These are phyloP conservation scores for Ormyrus thymus DNA, from an alignment of 2,888 invertebrate genomes.

Conservation along the genomic window DNA sequence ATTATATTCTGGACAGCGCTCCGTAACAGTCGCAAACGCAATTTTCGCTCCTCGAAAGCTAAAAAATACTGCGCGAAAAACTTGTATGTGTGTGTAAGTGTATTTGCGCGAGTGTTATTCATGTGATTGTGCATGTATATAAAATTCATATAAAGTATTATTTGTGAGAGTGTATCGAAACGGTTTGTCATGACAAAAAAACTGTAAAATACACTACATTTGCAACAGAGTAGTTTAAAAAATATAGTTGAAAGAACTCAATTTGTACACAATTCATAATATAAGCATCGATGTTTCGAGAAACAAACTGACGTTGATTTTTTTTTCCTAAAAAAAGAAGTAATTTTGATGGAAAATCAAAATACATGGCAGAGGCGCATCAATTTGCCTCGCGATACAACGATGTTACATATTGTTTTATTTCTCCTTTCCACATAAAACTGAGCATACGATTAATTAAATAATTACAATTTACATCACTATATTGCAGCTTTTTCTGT, in stretches of 20 bases:
- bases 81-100: conserved; percentile 4
- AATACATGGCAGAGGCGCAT: not conserved
- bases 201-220: conserved; percentile 20
- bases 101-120: not conserved
- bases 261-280: conserved; percentile 33
- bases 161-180: conserved; percentile 20
- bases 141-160: conserved; percentile 33
- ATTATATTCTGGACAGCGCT: conserved; percentile 15
- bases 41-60: conserved; percentile 23
- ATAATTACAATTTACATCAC: conserved; percentile 32
- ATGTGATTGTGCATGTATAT: conserved; percentile 32
- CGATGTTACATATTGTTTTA: conserved; percentile 23
- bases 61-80: conserved; percentile 34
- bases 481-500: conserved; percentile 29
- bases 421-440: conserved; percentile 25
- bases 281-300: conserved; percentile 5
- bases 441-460: conserved; percentile 32
- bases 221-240: conserved; percentile 30
- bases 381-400: conserved; percentile 14
- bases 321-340: not conserved
- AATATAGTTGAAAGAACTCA: conserved; percentile 30
- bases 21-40: conserved; percentile 16
- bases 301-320: conserved; percentile 14
- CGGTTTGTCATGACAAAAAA: conserved; percentile 24
- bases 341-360: not conserved